These are phyloP conservation scores for Gortyna flavago DNA, from an alignment of 2,888 invertebrate species.

Conservation along the genomic window DNA sequence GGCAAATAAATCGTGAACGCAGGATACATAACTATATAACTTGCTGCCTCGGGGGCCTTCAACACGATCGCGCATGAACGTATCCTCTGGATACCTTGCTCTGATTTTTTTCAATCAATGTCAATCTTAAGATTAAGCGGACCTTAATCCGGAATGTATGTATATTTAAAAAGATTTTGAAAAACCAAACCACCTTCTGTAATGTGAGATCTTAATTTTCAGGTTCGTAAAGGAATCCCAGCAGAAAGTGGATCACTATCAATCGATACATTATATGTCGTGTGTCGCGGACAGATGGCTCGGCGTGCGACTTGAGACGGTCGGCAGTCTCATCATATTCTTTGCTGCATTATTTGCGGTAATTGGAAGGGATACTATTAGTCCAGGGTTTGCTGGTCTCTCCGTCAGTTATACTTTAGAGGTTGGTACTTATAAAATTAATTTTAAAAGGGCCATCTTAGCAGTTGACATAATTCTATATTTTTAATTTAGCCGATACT, in stretches of 20 bases:
- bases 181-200: not conserved
- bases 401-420: slow-evolving; percentile 96
- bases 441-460: not conserved
- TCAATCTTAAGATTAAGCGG: not conserved
- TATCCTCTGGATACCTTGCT: not conserved
- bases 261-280: slow-evolving; percentile 97
- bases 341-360: slow-evolving; percentile 98
- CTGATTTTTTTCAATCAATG: not conserved
- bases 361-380: slow-evolving; percentile 92
- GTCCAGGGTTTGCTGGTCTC: slow-evolving; percentile 95
- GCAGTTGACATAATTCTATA: not conserved
- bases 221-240: slow-evolving; percentile 97
- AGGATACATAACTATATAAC: not conserved
- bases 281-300: slow-evolving; percentile 98
- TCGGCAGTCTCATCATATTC: slow-evolving; percentile 98
- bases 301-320: slow-evolving; percentile 97
- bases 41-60: not conserved
- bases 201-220: slow-evolving; percentile 12
- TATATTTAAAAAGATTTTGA: not conserved
- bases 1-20: no score
- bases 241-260: slow-evolving; percentile 96
- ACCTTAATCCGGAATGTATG: not conserved
- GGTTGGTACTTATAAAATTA: slow-evolving; percentile 81
- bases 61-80: not conserved
- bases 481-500: not conserved